Conservation (phyloP, 1,140 invertebrate genomes). For the Tetramorium simillimum region DNA sequence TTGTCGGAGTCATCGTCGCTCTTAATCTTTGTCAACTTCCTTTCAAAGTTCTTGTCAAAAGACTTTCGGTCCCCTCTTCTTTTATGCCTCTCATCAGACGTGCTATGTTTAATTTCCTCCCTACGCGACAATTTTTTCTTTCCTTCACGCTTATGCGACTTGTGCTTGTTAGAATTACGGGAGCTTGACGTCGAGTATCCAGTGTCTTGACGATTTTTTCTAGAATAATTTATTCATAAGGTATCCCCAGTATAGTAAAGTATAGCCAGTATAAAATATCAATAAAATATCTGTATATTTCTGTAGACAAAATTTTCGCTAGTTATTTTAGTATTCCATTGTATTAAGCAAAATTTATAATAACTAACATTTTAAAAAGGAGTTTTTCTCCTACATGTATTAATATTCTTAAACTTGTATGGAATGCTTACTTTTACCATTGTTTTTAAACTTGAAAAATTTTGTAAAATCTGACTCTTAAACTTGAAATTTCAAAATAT, state of each 20-base stretch:
- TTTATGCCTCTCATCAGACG: conserved; percentile 70
- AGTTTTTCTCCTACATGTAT: too few relatives aligned
- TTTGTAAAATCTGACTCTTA: too few relatives aligned
- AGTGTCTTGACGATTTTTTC: conserved; percentile 87
- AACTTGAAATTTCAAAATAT: too few relatives aligned
- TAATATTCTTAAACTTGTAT: too few relatives aligned
- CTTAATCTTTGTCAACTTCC: conserved; percentile 60
- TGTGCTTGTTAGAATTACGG: conserved; percentile 82
- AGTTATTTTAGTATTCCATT: not conserved
- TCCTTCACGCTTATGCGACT: conserved; percentile 68
- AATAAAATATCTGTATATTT: not conserved
- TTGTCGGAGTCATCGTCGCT: conserved; percentile 66
- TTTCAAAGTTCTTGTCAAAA: conserved; percentile 58
- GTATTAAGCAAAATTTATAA: too few relatives aligned
- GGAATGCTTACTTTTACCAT: too few relatives aligned
- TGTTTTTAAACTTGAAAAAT: too few relatives aligned
- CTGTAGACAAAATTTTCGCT: not conserved
- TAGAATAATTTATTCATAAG: conserved; percentile 63
- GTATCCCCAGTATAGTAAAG: too few relatives aligned
- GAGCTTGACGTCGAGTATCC: conserved; percentile 89
- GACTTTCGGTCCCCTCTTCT: conserved; percentile 64
- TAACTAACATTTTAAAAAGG: too few relatives aligned
- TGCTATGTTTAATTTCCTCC: conserved; percentile 79
- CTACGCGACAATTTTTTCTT: conserved; percentile 63
- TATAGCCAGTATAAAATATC: not conserved